phyloP scores from a whole-genome alignment of 2,113 vertebrate species.

The crab-eating macaque (Macaca fascicularis) region DNA sequence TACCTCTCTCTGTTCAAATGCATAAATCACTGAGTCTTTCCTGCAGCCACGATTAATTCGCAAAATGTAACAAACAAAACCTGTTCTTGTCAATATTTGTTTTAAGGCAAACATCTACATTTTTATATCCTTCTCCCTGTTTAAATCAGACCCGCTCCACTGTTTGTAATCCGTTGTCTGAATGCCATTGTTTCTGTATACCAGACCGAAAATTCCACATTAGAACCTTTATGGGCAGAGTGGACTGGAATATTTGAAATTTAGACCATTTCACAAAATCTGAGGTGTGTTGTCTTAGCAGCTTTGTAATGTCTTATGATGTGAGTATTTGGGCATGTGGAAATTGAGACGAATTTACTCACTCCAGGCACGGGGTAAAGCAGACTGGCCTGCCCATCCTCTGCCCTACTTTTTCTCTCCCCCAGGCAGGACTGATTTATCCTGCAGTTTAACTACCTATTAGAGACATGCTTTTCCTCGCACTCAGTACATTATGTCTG shows the following conservation, averaged over 20 bases:
- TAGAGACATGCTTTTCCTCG: not conserved
- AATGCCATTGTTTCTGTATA: not conserved
- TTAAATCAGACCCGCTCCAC: not conserved
- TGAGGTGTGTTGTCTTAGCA: fast-evolving
- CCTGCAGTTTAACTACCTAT: not conserved
- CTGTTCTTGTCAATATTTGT: not conserved
- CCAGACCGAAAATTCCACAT: no score
- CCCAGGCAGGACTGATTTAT: fast-evolving
- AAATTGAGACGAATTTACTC: not conserved
- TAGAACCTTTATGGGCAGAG: no score
- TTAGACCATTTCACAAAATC: not conserved
- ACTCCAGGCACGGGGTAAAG: fast-evolving
- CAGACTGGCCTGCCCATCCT: no score
- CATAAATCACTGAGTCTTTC: not conserved
- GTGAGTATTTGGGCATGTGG: not conserved
- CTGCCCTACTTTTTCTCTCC: not conserved
- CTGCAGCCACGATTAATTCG: not conserved
- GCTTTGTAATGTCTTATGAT: fast-evolving
- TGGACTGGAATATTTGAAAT: not conserved
- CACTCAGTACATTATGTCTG: not conserved
- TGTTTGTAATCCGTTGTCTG: not conserved
- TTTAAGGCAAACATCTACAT: not conserved
- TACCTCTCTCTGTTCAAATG: not conserved
- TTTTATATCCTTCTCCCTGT: not conserved
- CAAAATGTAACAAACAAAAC: not conserved